Conservation (phyloP, 2,888 invertebrate genomes). For the Polydrusus pterygomalis region DNA sequence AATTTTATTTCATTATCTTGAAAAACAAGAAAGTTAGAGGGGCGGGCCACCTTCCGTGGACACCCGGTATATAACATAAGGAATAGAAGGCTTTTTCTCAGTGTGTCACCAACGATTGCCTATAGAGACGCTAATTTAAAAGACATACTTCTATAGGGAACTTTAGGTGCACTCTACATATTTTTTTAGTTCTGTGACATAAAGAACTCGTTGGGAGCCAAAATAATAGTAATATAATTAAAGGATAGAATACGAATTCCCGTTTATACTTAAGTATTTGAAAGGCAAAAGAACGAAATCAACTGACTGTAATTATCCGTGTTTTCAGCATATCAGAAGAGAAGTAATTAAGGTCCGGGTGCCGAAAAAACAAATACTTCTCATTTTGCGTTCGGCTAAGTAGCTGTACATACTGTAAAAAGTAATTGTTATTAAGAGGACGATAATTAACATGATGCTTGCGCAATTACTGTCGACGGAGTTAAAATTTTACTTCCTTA, state of each 20-base stretch:
- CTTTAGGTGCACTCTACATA: no score
- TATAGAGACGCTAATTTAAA: no score
- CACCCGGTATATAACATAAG: no score
- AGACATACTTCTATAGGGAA: no score
- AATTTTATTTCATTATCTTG: no score
- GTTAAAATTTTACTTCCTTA: neutral
- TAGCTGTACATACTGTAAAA: neutral
- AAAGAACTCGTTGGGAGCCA: no score
- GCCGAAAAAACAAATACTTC: constrained; percentile 1
- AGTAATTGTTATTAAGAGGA: neutral
- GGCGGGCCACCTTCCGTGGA: no score
- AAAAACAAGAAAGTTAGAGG: no score
- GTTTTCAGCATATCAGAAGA: neutral
- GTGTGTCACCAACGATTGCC: no score
- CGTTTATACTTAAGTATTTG: neutral
- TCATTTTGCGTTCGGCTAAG: neutral
- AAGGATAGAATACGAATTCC: neutral
- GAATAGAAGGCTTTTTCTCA: no score
- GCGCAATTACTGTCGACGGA: neutral
- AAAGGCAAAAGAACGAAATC: neutral
- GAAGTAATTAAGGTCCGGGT: neutral
- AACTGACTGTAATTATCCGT: neutral
- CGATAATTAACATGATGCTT: constrained; percentile 2
- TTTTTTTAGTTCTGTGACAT: no score
- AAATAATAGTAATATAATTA: no score